A percentile compares a stretch with the other conserved stretches of the same genome.
Evolutionary conservation across 2,113 vertebrate genomes (phyloP).

Genomic region (Micronycteris hirsuta): DNA sequence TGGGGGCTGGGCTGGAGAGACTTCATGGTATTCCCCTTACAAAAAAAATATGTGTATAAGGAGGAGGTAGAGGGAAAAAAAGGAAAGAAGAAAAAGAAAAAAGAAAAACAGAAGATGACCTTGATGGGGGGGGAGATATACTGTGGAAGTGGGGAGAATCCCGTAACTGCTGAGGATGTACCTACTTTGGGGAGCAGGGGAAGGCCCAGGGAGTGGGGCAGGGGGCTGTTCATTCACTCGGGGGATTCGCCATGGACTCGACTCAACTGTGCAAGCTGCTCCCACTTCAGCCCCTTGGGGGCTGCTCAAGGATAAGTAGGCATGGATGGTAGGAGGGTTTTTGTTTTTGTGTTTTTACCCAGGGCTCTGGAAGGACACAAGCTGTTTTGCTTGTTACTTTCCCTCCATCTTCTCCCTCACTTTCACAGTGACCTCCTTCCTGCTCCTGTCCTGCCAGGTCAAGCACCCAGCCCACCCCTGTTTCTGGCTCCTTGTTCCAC

Average conservation of each 20-base stretch:
- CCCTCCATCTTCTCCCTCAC: conserved; percentile 71
- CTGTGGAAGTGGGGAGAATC: conserved; percentile 77
- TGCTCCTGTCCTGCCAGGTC: conserved; percentile 68
- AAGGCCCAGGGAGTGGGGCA: conserved; percentile 53
- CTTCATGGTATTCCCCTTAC: conserved; percentile 99
- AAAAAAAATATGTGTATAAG: conserved; percentile 84
- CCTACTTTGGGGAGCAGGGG: conserved; percentile 69
- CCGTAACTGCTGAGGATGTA: conserved; percentile 76
- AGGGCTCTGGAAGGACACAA: conserved; percentile 76
- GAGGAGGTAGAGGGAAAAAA: conserved; percentile 81
- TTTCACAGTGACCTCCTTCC: conserved; percentile 61
- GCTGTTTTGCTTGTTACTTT: conserved; percentile 73
- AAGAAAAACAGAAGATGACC: conserved; percentile 76
- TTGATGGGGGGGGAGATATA: conserved; percentile 79
- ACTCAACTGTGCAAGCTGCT: conserved; percentile 66
- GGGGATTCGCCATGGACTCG: conserved; percentile 68
- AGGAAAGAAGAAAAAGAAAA: conserved; percentile 75
- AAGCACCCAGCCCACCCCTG: conserved; percentile 26
- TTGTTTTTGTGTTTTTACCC: conserved; percentile 57
- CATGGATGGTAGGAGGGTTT: conserved; percentile 60
- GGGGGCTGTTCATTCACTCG: conserved; percentile 62
- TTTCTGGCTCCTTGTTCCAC: conserved; percentile 57
- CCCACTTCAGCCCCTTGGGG: conserved; percentile 49
- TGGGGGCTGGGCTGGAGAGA: conserved; percentile 96
- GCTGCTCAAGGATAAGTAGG: conserved; percentile 66